phyloP scores from a whole-genome alignment of 2,797 vertebrate genomes.

The Prunella strophiata region DNA sequence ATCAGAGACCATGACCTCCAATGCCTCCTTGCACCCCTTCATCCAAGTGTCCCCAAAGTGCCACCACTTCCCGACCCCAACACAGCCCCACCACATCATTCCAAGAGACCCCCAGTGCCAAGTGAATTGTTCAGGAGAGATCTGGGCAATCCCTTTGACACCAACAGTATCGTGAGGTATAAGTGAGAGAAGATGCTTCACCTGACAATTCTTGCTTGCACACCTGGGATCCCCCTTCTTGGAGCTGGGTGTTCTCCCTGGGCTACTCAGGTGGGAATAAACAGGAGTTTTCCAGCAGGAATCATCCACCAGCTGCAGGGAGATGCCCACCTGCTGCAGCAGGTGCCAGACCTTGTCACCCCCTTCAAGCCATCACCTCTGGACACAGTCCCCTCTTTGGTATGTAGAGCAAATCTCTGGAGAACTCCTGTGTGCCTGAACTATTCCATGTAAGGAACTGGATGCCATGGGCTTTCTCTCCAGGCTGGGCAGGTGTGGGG shows the following conservation, averaged over 20 bases:
- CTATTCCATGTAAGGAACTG: background rate
- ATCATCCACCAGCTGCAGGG: background rate
- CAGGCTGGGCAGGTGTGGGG: background rate
- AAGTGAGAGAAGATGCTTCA: constrained; percentile 12
- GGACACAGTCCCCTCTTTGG: constrained; percentile 55
- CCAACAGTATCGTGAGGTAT: constrained; percentile 47
- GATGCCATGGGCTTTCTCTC: background rate
- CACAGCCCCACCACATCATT: rapidly evolving
- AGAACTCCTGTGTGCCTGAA: background rate
- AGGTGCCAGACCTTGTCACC: background rate
- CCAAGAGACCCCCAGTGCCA: constrained; percentile 3
- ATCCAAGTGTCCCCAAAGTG: rapidly evolving
- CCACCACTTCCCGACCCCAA: background rate
- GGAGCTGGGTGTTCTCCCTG: background rate
- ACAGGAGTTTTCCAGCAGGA: background rate
- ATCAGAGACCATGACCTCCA: rapidly evolving
- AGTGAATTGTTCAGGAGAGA: background rate
- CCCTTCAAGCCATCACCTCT: background rate
- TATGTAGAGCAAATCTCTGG: constrained; percentile 48
- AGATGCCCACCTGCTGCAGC: rapidly evolving
- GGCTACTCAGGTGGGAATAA: background rate
- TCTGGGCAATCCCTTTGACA: background rate
- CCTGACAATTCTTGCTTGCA: background rate
- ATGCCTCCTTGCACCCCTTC: background rate
- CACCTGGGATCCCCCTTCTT: background rate